phyloP scores from a whole-genome alignment of 2,888 invertebrate species.

The Heteromurus nitidus region DNA sequence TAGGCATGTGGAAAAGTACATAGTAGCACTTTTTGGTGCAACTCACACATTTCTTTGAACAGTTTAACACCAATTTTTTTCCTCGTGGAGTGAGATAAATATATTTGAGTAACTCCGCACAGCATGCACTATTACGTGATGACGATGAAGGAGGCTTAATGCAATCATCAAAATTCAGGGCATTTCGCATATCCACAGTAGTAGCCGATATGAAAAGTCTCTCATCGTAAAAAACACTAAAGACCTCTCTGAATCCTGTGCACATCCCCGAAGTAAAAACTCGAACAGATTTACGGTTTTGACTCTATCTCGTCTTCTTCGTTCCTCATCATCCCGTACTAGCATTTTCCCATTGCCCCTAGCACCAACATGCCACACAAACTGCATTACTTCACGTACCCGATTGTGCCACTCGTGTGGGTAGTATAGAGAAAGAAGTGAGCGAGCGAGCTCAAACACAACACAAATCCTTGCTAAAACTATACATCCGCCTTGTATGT shows the following conservation, averaged over 20 bases:
- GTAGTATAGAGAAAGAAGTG: too few relatives aligned
- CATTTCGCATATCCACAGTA: background rate
- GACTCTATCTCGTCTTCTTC: background rate
- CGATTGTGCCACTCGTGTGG: background rate
- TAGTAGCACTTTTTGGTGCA: too few relatives aligned
- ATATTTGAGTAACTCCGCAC: too few relatives aligned
- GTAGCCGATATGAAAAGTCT: background rate
- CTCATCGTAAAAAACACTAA: background rate
- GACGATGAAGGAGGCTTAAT: constrained; percentile 1
- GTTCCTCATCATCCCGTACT: background rate
- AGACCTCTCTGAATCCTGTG: too few relatives aligned
- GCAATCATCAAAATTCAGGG: constrained; percentile 22
- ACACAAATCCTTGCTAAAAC: too few relatives aligned
- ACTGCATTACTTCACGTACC: constrained; percentile 11
- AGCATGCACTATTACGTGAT: too few relatives aligned
- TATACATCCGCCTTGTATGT: too few relatives aligned
- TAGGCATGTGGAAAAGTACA: too few relatives aligned
- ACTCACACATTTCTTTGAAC: too few relatives aligned
- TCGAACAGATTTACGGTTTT: background rate
- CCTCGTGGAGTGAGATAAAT: too few relatives aligned
- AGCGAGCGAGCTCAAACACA: too few relatives aligned
- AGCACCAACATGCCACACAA: background rate
- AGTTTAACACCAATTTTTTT: too few relatives aligned
- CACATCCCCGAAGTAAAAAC: constrained; percentile 7
- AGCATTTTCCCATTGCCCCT: constrained; percentile 17